These are phyloP conservation scores for Dryoscopus gambensis DNA, from an alignment of 2,113 vertebrate genomes.

Conservation along the genomic window DNA sequence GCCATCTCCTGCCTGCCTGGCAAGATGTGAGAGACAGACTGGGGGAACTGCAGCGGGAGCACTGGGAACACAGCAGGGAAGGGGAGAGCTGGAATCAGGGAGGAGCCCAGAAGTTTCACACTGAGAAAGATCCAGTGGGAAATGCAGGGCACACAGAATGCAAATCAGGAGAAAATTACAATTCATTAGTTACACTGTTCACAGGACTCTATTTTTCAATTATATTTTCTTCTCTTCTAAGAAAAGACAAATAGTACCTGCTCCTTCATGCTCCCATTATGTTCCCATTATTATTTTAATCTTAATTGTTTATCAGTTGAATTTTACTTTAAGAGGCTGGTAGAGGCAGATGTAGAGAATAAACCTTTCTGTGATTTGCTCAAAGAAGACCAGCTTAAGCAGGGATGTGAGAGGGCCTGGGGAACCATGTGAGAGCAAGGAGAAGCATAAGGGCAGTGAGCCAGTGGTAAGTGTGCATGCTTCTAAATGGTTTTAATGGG, in stretches of 20 bases:
- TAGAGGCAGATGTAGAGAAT: background rate
- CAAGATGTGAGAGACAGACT: background rate
- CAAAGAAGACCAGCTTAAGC: background rate
- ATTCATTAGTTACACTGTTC: background rate
- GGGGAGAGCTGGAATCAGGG: background rate
- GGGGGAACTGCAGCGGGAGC: background rate
- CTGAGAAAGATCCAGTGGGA: background rate
- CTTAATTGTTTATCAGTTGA: background rate
- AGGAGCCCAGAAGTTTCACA: background rate
- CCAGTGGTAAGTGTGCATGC: background rate
- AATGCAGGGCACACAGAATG: background rate
- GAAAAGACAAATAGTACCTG: background rate
- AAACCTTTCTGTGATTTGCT: background rate
- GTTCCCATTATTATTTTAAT: background rate
- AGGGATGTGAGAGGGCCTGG: background rate
- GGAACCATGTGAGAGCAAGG: background rate
- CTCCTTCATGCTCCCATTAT: background rate
- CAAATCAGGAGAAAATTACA: background rate
- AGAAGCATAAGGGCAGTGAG: background rate
- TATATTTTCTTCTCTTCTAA: background rate
- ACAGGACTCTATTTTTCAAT: background rate
- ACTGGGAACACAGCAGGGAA: background rate
- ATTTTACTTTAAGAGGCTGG: background rate
- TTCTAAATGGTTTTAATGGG: slow-evolving; percentile 39
- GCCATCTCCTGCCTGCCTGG: background rate